phyloP scores from a whole-genome alignment of 2,113 vertebrate genomes.

The Phocoena sinus region DNA sequence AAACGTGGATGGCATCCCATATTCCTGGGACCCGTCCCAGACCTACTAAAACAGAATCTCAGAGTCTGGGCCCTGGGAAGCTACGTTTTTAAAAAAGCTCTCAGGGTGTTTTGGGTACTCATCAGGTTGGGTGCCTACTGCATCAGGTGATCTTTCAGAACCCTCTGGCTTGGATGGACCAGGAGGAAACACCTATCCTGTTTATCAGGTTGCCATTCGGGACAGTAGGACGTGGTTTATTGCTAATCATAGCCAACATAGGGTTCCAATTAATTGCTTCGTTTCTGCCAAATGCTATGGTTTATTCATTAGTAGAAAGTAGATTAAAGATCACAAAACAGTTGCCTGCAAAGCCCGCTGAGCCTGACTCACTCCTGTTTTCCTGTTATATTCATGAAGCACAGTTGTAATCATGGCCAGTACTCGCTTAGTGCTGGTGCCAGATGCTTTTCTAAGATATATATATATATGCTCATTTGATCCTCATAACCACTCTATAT shows the following conservation, averaged over 20 bases:
- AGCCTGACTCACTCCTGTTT: background rate
- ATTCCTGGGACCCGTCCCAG: background rate
- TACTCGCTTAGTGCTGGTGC: background rate
- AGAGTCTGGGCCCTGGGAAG: background rate
- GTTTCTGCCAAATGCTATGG: constrained; percentile 30
- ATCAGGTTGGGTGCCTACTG: background rate
- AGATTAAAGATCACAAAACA: constrained; percentile 19
- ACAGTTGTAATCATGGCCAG: background rate
- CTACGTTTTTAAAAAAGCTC: background rate
- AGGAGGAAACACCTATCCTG: background rate
- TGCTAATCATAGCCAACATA: background rate
- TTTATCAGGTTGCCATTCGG: background rate
- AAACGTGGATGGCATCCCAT: background rate
- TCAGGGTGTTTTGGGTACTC: background rate
- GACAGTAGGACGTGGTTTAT: background rate
- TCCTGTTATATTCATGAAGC: background rate
- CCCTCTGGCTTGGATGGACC: background rate
- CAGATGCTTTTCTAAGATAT: background rate
- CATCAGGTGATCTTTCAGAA: background rate
- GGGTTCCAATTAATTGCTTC: constrained; percentile 31
- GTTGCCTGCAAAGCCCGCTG: background rate
- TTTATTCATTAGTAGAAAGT: constrained; percentile 40
- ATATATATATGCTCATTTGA: background rate
- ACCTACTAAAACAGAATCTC: background rate
- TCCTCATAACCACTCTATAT: background rate